These are phyloP conservation scores for Atractosteus spatula DNA, from an alignment of 2,113 vertebrate genomes.

Conservation along the genomic window DNA sequence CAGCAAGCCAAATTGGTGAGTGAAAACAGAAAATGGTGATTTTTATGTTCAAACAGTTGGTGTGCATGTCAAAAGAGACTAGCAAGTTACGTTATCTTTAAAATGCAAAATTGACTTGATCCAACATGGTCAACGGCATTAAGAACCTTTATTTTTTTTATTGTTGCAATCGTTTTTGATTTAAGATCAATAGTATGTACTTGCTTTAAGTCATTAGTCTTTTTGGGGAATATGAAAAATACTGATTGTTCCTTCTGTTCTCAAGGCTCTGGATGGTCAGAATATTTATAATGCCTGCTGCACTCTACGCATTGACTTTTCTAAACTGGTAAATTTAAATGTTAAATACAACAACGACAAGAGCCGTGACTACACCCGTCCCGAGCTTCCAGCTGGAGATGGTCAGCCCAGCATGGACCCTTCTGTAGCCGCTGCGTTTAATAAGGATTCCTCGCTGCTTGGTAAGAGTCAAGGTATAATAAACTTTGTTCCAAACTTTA, in stretches of 20 bases:
- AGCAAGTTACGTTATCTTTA: no score
- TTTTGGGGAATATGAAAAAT: no score
- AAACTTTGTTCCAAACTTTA: slow-evolving; percentile 26
- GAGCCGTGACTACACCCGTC: slow-evolving; percentile 94
- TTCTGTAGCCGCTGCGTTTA: slow-evolving; percentile 83
- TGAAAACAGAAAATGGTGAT: slow-evolving; percentile 8
- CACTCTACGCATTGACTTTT: slow-evolving; percentile 96
- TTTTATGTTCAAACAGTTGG: no score
- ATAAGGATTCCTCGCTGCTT: slow-evolving; percentile 93
- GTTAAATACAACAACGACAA: slow-evolving; percentile 99
- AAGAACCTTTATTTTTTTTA: no score
- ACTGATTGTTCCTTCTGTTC: slow-evolving; percentile 10
- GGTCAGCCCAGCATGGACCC: slow-evolving; percentile 87
- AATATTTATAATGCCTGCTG: slow-evolving; percentile 98
- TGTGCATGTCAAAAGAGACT: no score
- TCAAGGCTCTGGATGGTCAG: slow-evolving; percentile 91
- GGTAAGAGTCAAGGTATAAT: slow-evolving; percentile 80
- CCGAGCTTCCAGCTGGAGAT: slow-evolving; percentile 92
- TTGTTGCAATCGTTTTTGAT: no score
- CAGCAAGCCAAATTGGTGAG: slow-evolving; percentile 95
- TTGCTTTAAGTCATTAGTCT: no score
- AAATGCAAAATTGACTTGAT: no score
- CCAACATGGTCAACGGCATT: no score
- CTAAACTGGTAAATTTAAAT: slow-evolving; percentile 96
- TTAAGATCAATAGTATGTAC: no score